These are phyloP conservation scores for Labroides dimidiatus DNA, from an alignment of 2,797 vertebrate genomes.

Conservation along the genomic window DNA sequence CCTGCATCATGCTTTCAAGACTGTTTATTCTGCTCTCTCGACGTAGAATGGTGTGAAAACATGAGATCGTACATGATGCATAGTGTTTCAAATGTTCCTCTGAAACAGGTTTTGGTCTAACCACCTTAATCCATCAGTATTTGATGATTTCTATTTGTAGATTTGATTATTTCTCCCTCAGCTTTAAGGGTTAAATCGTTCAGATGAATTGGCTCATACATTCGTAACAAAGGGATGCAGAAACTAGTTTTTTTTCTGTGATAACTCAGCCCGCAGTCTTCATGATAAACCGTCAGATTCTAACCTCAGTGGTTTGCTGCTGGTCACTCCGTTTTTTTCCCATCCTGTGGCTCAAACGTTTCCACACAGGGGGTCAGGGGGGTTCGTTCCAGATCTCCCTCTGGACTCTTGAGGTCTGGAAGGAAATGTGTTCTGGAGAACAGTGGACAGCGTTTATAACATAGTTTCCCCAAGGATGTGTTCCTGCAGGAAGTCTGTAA, in stretches of 20 bases:
- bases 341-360: constrained; percentile 65
- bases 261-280: constrained; percentile 12
- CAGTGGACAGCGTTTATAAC: constrained; percentile 50
- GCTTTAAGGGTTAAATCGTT: constrained; percentile 7
- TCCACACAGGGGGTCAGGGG: constrained; percentile 49
- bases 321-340: constrained; percentile 68
- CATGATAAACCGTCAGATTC: constrained; percentile 20
- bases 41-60: constrained; percentile 22
- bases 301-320: constrained; percentile 48
- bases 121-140: not conserved
- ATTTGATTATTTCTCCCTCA: constrained; percentile 8
- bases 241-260: not conserved
- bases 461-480: constrained; percentile 76
- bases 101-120: constrained; percentile 54
- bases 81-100: constrained; percentile 46
- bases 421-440: constrained; percentile 65
- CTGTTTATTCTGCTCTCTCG: constrained; percentile 43
- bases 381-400: constrained; percentile 68
- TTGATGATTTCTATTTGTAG: not conserved
- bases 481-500: constrained; percentile 76
- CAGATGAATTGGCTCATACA: constrained; percentile 34
- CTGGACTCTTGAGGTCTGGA: constrained; percentile 68
- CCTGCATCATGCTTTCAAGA: constrained; percentile 35
- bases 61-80: constrained; percentile 38
- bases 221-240: not conserved